Evolutionary conservation across 1,140 invertebrate genomes (phyloP).

Genomic region (Sesamia nonagrioides): DNA sequence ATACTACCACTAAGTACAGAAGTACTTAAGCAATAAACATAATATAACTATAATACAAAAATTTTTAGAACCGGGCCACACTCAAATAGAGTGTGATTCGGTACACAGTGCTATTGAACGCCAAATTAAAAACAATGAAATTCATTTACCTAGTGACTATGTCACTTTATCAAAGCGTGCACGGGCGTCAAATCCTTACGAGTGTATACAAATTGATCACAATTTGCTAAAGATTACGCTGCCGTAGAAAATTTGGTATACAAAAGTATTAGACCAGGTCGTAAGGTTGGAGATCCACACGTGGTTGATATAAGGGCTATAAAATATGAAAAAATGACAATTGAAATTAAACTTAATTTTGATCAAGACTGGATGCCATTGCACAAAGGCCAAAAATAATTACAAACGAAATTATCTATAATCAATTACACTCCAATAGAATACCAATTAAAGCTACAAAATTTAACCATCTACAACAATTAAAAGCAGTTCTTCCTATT

Average conservation of each 20-base stretch:
- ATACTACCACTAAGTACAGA: neutral
- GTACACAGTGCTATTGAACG: neutral
- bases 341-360: too few relatives aligned
- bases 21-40: too few relatives aligned
- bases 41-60: neutral
- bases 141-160: neutral
- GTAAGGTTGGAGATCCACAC: too few relatives aligned
- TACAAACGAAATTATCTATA: neutral
- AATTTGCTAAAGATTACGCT: too few relatives aligned
- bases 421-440: neutral
- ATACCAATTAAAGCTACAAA: neutral
- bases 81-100: conserved; percentile 1
- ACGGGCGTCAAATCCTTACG: neutral
- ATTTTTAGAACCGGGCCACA: neutral
- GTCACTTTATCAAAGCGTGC: neutral
- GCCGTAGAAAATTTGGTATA: too few relatives aligned
- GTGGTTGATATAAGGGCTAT: too few relatives aligned
- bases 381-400: neutral
- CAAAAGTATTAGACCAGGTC: too few relatives aligned
- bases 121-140: neutral
- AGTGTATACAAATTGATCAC: too few relatives aligned
- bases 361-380: too few relatives aligned
- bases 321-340: too few relatives aligned
- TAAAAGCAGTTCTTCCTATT: neutral
- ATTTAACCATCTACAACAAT: neutral